Evolutionary conservation across 2,113 vertebrate genomes (phyloP).

Genomic region (Picathartes gymnocephalus): DNA sequence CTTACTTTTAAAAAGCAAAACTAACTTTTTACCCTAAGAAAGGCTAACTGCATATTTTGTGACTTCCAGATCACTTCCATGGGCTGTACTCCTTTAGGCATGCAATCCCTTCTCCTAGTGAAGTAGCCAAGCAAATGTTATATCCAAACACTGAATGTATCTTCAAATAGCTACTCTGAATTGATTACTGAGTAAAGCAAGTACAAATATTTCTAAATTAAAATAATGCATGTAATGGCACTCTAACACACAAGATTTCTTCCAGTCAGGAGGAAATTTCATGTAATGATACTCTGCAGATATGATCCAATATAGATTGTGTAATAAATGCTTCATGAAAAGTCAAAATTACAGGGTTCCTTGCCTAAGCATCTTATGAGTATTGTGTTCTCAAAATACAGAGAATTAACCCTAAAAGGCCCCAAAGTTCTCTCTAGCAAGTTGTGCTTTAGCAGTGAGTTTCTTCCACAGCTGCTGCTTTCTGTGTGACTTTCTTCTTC

Average conservation of each 20-base stretch:
- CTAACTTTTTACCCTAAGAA: not conserved
- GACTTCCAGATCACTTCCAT: not conserved
- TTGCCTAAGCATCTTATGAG: not conserved
- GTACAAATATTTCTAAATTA: not conserved
- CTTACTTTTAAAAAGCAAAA: not conserved
- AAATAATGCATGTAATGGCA: not conserved
- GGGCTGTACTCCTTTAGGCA: too few relatives aligned
- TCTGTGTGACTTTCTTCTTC: not conserved
- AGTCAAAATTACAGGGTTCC: not conserved
- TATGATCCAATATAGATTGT: not conserved
- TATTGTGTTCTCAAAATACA: not conserved
- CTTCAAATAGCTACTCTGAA: not conserved
- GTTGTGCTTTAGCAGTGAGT: not conserved
- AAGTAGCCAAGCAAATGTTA: not conserved
- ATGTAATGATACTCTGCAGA: not conserved
- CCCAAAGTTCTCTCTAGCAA: not conserved
- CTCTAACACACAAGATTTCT: not conserved
- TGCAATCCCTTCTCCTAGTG: not conserved
- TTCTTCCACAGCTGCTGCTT: not conserved
- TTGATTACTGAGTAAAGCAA: not conserved
- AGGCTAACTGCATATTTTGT: not conserved
- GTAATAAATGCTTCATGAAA: not conserved
- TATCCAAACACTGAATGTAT: not conserved
- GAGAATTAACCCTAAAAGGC: not conserved
- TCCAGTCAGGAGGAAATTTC: not conserved